Evolutionary conservation across 2,888 invertebrate genomes (phyloP), one percentile per base, ranked within the genome.

Genomic region (Calliscelio sp.): DNA sequence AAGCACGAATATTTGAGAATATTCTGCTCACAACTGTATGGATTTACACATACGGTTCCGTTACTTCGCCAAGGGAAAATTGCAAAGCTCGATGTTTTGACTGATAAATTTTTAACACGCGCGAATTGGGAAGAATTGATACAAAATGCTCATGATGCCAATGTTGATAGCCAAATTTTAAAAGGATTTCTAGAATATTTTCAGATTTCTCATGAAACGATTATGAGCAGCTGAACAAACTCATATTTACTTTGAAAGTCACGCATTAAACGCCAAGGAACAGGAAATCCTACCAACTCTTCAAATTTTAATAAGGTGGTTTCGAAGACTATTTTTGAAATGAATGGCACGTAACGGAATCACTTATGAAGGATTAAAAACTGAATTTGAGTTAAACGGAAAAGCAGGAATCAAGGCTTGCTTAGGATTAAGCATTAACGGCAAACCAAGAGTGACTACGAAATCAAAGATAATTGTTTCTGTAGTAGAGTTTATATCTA

Each of bases 301-400:
- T 2, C 20, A 59, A 32, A 35, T 38, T 8, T n/a, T n/a, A n/a
- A n/a, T n/a, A n/a, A n/a, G n/a, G n/a, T n/a, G n/a, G n/a, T n/a
- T n/a, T n/a, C n/a, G n/a, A 20, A 35, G 6, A 53, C 24, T 10
- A n/a, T 66, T 66, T 55, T 2, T 66, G 8, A 66, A 66, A 32
- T 70, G 71, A 75, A 81, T 81, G 81, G 81, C 81, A 16, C 53
- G 41, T n/a, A 32, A 68, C 16, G 81, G 81, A n/a, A 59, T 81
- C n/a, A 61, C 75, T 11, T 25, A 51, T 24, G 68, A 75, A 7
- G 55, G 51, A 28, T 24, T 75, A 6, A 16, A 51, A 49, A 24
- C 20, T 59, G 70, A 81, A 66, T 66, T 53, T 75, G 28, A 44
- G 16, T 7, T 41, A 2, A 20, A 81, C 49, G 68, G 68, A 51